These are phyloP conservation scores for Chirona hameri DNA, from an alignment of 2,888 invertebrate species.

Conservation along the genomic window DNA sequence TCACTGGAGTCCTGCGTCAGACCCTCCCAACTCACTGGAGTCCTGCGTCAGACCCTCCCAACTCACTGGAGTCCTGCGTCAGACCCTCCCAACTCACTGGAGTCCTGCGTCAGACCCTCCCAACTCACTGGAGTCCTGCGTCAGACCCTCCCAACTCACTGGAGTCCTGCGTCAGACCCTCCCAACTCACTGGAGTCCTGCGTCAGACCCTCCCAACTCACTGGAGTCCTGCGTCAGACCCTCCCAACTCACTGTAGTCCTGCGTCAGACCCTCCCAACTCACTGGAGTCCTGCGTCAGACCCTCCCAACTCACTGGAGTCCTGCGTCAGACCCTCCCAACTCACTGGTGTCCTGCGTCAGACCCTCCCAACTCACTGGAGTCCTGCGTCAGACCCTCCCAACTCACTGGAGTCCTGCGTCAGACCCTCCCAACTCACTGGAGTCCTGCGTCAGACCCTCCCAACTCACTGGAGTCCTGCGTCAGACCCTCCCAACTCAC, in stretches of 20 bases:
- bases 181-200: constrained; percentile 2
- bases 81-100: no score
- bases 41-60: neutral
- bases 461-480: no score
- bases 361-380: neutral
- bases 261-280: constrained; percentile 45
- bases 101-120: neutral
- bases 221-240: no score
- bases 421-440: neutral
- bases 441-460: constrained; percentile 42
- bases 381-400: constrained; percentile 43
- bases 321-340: constrained; percentile 44
- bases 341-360: no score
- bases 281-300: no score
- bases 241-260: neutral
- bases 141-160: no score
- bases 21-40: no score
- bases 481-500: neutral
- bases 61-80: constrained; percentile 42
- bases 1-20: constrained; percentile 42
- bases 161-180: no score
- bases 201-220: no score
- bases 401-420: no score
- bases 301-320: neutral
- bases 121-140: constrained; percentile 5